Base-by-base conservation (phyloP, 2,797 vertebrate genomes). In the Rhabdophis nuchalis region DNA sequence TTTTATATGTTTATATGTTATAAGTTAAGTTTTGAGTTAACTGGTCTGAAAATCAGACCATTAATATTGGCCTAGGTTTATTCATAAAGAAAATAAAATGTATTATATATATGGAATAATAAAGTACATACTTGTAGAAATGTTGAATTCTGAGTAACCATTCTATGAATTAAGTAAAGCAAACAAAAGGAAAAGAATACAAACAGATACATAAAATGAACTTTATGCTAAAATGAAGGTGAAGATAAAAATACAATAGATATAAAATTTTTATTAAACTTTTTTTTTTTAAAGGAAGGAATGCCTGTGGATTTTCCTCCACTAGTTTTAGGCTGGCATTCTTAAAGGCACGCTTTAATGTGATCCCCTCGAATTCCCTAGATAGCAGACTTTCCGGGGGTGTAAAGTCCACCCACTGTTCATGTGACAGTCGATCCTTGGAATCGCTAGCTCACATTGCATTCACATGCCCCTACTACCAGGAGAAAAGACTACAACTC, bases 51-150 rank as follows among this genome's bases (percentile, higher is more conserved):
- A 85, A 93, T 93, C 87, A 58, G 77, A 89, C 64, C 89, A 0
- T 91, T 92, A 92, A 93, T 96, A 32, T 92, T 95, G 61, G 57
- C 57, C 46, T 0, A 1, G 86, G 5, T 12, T 60, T 86, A 54
- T 90, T 61, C 92, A 27, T 58, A 90, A 93, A 53, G 12, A 93
- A 68, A 95, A 92, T 93, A 57, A 92, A 94, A 56, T 41, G 90
- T 89, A 93, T 88, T 2, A 20, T 57, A 57, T 57, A 57, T 5
- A 56, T 18, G 27, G 2, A 41, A 18, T 50, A 10, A 36, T 46
- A 68, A 68, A 18, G n/a, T 32, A 68, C n/a, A 32, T 68, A n/a
- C n/a, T 68, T 68, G n/a, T 32, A 68, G 32, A 68, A 32, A 68
- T 32, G n/a, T 68, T 68, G 64, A 16, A 68, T 68, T 68, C n/a